Base-by-base conservation (phyloP, 37 sponge, comb jelly and placozoan species). In the Ephydatia muelleri region DNA sequence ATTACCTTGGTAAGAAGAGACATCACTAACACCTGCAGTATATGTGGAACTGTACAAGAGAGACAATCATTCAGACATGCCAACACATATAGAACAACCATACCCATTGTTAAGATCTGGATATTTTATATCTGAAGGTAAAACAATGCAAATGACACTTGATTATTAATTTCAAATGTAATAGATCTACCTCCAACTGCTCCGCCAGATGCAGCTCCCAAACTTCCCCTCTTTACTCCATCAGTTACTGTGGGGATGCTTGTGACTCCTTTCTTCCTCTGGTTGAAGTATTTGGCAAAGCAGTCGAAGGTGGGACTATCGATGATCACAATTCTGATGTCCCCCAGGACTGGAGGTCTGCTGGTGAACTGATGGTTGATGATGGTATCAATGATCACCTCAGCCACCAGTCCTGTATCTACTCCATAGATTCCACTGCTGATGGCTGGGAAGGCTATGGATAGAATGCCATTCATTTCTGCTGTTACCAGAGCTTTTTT, bases 341-440 rank as follows among this genome's bases (percentile, higher is more conserved):
- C 93, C n/a, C 29, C 67, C 27, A 93, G 76, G 29, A 81, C 39
- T 33, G 83, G 67, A n/a, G 74, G 49, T 13, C 83, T 28, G 22
- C 83, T 79, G 35, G 68, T 69, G 67, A 76, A 85, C 25, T 26
- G 71, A 81, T 71, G 80, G n/a, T 47, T 29, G 23, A 83, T 25
- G n/a, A 87, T 84, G 76, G 84, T 75, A 47, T 79, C 80, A 48
- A 87, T 67, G 26, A 84, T 30, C 66, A 76, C 65, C 23, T 30
- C n/a, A 13, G 84, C 84, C 21, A 84, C 84, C 26, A 84, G 77
- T 23, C 65, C 69, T 27, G 75, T 84, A 16, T 57, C 57, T 26
- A 94, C 93, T 23, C 84, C 92, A 83, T 73, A 94, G 5, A 91
- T 88, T 12, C 95, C 95, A 38, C 87, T 82, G 38, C 91, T 87